Base-by-base conservation (phyloP, 2,888 invertebrate genomes). In the Cerastoderma edule region DNA sequence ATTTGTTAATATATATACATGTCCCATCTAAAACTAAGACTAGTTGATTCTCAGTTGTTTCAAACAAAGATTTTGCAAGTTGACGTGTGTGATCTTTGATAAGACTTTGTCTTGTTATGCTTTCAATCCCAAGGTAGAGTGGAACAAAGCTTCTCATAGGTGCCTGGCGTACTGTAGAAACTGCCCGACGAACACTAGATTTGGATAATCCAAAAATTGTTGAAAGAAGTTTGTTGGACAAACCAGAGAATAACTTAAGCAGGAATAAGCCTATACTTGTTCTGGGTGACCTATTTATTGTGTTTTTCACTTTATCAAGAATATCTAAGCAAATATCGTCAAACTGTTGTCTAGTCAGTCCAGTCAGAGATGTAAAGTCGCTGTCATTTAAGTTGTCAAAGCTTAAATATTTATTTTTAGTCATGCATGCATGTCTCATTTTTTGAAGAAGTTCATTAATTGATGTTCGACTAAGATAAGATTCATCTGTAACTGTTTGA, bases 11-110 rank as follows among this genome's bases (percentile, higher is more conserved):
- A 39, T 75, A 83, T 28, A 76, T 78, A 33, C 75, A 83, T 10
- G 80, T 83, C 5, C 78, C 78, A 60, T 80, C 80, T 4, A 80
- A 22, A 1, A 78, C 78, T 2, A 83, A 46, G 24, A 75, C 80
- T 10, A 56, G 46, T 10, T 28, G 33, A n/a, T 67, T 10, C 0
- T 74, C 46, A 27, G 30, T 48, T 16, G 19, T 56, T 13, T 54
- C 63, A 27, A 80, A 65, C 39, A 80, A 48, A 6, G 64, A 13
- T 27, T 75, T 63, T 19, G 83, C 76, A 16, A 80, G 48, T n/a
- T 67, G 71, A 6, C 71, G 19, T 2, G 78, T 83, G 48, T 83
- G 76, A 1, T 76, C 22, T 1, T 27, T 22, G 1, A 83, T 83
- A 4, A 83, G 32, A 19, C 68, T 39, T 22, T 75, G 76, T 0